These are phyloP conservation scores for Oreochromis tanganicae DNA, from an alignment of 2,113 vertebrate species.

Conservation along the genomic window DNA sequence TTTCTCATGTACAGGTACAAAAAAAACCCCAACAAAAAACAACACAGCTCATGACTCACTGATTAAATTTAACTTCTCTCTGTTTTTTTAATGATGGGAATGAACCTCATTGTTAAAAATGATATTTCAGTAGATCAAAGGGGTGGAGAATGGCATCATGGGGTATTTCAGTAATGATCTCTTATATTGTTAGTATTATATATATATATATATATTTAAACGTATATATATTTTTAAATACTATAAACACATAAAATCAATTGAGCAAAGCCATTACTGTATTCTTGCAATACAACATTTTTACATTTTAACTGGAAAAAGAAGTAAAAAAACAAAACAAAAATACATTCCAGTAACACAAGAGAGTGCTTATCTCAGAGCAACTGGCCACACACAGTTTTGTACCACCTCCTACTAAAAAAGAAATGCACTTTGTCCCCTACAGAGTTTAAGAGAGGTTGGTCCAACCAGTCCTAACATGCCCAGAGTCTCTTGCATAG, in stretches of 20 bases:
- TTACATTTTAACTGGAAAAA: neutral
- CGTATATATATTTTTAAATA: neutral
- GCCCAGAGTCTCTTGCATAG: neutral
- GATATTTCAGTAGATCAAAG: neutral
- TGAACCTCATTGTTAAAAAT: neutral
- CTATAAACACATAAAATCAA: neutral
- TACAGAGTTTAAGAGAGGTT: neutral
- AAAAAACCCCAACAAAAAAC: neutral
- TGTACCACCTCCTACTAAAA: neutral
- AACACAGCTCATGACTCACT: slow-evolving; percentile 9
- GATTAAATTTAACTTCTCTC: neutral
- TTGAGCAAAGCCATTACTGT: neutral
- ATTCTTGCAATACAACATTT: neutral
- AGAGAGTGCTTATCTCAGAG: neutral
- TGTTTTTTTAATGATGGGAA: neutral
- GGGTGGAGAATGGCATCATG: neutral
- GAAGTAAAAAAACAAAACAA: neutral
- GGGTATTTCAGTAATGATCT: neutral
- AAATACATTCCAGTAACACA: neutral
- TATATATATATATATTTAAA: neutral
- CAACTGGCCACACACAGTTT: neutral
- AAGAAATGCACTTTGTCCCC: neutral
- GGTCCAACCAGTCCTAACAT: neutral
- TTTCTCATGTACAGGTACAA: neutral
- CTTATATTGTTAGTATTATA: neutral